Conservation (phyloP, 2,797 vertebrate genomes). For the Danio albolineatus region DNA sequence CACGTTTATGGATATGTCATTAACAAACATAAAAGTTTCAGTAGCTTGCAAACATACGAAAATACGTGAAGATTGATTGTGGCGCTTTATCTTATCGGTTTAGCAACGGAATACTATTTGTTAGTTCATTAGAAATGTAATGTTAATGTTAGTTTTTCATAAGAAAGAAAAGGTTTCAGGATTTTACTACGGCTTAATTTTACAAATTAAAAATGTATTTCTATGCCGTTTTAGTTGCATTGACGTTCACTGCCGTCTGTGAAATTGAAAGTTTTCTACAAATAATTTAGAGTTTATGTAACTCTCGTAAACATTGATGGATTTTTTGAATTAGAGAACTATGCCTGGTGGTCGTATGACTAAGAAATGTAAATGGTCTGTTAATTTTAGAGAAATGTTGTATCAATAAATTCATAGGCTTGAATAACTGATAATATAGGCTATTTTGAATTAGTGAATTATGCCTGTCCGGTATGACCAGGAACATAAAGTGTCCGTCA, state of each 20-base stretch:
- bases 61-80: not conserved
- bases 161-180: not conserved
- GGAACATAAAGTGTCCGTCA: not conserved
- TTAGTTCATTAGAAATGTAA: no score
- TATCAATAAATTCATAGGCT: no score
- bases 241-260: not conserved
- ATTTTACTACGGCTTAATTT: not conserved
- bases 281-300: constrained; percentile 13
- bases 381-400: no score
- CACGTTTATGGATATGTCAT: not conserved
- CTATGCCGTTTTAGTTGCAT: no score
- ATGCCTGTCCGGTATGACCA: constrained; percentile 12
- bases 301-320: constrained; percentile 20
- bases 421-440: no score
- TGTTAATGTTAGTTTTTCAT: no score
- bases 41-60: not conserved
- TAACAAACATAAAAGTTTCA: not conserved
- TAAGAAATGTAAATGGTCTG: no score
- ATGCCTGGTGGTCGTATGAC: not conserved
- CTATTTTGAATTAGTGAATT: no score
- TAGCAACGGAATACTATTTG: not conserved
- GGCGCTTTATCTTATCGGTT: not conserved
- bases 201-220: not conserved
- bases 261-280: not conserved
- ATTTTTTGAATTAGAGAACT: constrained; percentile 37